Evolutionary conservation across 2,888 invertebrate genomes (phyloP), one percentile per base, ranked within the genome.

Genomic region (Erebia aethiops): DNA sequence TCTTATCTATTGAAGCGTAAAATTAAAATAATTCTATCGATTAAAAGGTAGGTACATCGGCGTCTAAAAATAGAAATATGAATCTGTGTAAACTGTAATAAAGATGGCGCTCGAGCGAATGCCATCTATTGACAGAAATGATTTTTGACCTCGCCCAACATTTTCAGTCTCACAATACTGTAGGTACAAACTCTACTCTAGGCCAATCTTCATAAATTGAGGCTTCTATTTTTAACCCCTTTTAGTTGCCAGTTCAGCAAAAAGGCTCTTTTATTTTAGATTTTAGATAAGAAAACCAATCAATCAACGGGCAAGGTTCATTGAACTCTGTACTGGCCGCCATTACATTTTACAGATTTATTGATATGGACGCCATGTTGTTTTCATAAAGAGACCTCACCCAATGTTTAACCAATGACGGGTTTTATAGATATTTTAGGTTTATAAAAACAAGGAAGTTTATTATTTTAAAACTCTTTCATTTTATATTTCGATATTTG

Each of bases 41-140:
- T 52, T 16, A 0, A 52, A 52, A 52, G 52, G 52, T 52, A n/a
- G n/a, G n/a, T n/a, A n/a, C n/a, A 18, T 1, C 18, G 52, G 16
- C 52, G 52, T 64, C 52, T 64, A 64, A 52, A 64, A 64, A 64
- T 52, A 64, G 35, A 46, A 61, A 57, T 46, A 66, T 26, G 8
- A 57, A 46, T 46, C 41, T 51, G 51, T 52, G 67, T 41, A 58
- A 52, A 52, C 16, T 61, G 60, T 61, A 41, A 41, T 51, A 67
- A 49, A 67, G 52, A 67, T 61, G 67, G 61, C 67, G 67, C 18
- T 52, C 43, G 41, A 13, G 66, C 10, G 64, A 73, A 66, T 71
- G 73, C 69, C 73, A 73, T 73, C 73, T 71, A 64, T 71, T 64
- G 71, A 69, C 51, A 41, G 43, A 61, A 56, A 71, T 58, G 14